Evolutionary conservation across 2,113 vertebrate species (phyloP).

Genomic region (Spermophilus dauricus): DNA sequence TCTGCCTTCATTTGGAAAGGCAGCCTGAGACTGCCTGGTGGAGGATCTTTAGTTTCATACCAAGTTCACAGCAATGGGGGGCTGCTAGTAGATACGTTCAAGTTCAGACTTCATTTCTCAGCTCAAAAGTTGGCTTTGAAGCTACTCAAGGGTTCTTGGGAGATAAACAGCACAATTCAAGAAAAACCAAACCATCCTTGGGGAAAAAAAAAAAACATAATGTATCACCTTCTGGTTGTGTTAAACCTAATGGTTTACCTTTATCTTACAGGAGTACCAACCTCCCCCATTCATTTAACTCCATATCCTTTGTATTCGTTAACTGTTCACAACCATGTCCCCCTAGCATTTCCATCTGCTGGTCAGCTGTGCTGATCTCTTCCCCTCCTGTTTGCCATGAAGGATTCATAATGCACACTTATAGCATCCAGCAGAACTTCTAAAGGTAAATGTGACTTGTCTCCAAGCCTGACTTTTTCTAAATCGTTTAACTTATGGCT

Average conservation of each 20-base stretch:
- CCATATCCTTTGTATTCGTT: neutral
- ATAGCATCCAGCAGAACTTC: neutral
- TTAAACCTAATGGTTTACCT: neutral
- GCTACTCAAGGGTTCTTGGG: neutral
- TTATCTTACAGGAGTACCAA: neutral
- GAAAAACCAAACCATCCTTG: neutral
- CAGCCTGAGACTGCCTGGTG: neutral
- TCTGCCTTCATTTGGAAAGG: neutral
- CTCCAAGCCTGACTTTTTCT: neutral
- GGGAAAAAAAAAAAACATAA: neutral
- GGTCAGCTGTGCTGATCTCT: neutral
- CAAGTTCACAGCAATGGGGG: neutral
- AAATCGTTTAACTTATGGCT: neutral
- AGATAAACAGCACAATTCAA: constrained; percentile 48
- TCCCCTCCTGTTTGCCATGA: neutral
- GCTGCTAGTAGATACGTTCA: neutral
- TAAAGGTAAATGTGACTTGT: neutral
- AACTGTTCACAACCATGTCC: neutral
- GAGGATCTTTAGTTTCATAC: neutral
- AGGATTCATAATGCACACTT: neutral
- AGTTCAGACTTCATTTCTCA: constrained; percentile 43
- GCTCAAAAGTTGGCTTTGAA: constrained; percentile 33
- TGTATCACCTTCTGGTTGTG: neutral
- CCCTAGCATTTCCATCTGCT: neutral
- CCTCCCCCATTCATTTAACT: neutral